Base-by-base conservation (phyloP, 2,888 invertebrate genomes). In the Ceraclea dissimilis region DNA sequence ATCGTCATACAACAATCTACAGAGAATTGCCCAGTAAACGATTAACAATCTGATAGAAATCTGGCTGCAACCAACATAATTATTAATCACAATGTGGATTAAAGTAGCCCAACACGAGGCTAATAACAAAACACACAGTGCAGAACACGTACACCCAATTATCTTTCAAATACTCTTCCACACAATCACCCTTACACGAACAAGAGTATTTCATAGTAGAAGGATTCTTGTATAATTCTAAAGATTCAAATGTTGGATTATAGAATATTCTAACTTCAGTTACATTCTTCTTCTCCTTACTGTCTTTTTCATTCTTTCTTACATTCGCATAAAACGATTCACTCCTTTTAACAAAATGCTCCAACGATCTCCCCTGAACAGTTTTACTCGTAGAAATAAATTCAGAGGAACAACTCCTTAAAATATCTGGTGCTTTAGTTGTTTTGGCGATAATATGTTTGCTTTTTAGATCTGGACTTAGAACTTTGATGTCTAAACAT, bases 221-320 rank as follows among this genome's bases (percentile, higher is more conserved):
- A 13, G 13, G 16, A 22, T 16, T 19, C 16, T 20, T 16, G 46
- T 18, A 22, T 31, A 5, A 17, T 44, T 47, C 47, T 0, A 71
- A 70, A 0, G 69, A 64, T 51, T 69, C 69, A 56, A 78, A 78
- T 0, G 76, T 75, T 0, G 78, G 78, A 58, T 78, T 78, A 52
- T 78, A 78, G 17, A 76, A 70, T 16, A 78, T 78, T 2, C 75
- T 66, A 1, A 78, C 70, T 60, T 78, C 75, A 0, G 78, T 78
- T 58, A 69, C 69, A 2, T 64, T 61, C 2, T 64, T 52, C 2
- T 64, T 61, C 1, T 64, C 51, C 8, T 18, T 11, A 68, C 0
- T 68, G 70, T 0, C 72, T 75, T 1, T 69, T 66, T 10, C 69
- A 66, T 46, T 75, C 75, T 1, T 68, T 66, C 0, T 65, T 56